Evolutionary conservation across 2,113 vertebrate genomes (phyloP), one percentile per base, ranked within the genome.

Genomic region (Sorex araneus): DNA sequence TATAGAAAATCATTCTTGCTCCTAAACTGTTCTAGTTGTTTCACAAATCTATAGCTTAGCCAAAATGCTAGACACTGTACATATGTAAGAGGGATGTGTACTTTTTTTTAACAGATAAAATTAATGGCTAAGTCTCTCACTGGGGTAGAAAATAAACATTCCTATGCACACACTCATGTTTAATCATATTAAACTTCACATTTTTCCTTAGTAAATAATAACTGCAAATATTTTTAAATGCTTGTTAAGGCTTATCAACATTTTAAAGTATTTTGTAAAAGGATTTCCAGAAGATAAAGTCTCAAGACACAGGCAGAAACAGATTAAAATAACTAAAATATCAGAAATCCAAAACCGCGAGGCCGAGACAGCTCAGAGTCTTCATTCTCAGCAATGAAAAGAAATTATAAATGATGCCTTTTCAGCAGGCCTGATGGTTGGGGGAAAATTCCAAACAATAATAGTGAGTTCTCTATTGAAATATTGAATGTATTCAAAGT

Each of bases 141-240:
- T 84, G 25, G 8, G 12, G 21, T 60, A 2, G 18, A 25, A 92
- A 73, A 87, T 67, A 92, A 50, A 57, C 3, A 67, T 54, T 57
- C 34, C 54, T 66, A 87, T 71, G 21, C 30, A 12, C 60, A 30
- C 82, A 19, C 83, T 76, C 2, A 47, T 70, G 84, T 89, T 79
- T 89, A 79, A 73, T 12, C 28, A 69, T 19, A 32, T 18, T 32
- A 34, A 69, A 16, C n/a, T n/a, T 84, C 63, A 45, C 67, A 76
- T n/a, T 76, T 81, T 76, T 81, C 75, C 70, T 94, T 81, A 60
- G 32, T 75, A 90, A 57, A 23, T 86, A 57, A 23, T 86, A 80
- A 75, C 28, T 36, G 45, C 60, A 67, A 36, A 63, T 18, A 60
- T 27, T 80, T 34, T 86, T 69, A 94, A 86, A 32, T 43, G 21